phyloP scores from a whole-genome alignment of 2,113 vertebrate species.

The Petromus typicus region DNA sequence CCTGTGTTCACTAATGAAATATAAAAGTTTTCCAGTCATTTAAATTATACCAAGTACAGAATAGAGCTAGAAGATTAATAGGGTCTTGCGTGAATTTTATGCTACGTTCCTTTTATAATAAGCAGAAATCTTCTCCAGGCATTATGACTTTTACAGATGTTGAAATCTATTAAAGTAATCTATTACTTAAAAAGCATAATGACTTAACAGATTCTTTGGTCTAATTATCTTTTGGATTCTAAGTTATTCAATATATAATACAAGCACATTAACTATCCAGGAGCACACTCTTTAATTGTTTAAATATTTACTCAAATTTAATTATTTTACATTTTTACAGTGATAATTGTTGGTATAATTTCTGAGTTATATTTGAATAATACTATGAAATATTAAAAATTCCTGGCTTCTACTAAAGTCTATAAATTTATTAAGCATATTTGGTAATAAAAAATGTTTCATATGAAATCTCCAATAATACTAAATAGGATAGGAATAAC shows the following conservation, averaged over 20 bases:
- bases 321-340: conserved; percentile 61
- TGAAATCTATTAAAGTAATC: conserved; percentile 12
- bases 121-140: conserved; percentile 9
- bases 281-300: background rate
- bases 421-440: background rate
- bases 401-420: background rate
- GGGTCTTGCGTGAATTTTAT: background rate
- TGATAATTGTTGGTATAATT: background rate
- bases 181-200: conserved; percentile 64
- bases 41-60: conserved; percentile 57
- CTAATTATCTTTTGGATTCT: conserved; percentile 65
- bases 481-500: background rate
- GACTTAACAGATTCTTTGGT: conserved; percentile 63
- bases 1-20: background rate
- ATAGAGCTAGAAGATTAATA: background rate
- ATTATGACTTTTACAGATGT: conserved; percentile 43
- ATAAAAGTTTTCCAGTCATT: conserved; percentile 31
- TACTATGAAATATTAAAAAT: background rate
- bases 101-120: conserved; percentile 60
- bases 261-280: conserved; percentile 34
- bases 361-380: background rate
- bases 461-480: conserved; percentile 4
- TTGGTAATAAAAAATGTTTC: background rate
- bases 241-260: conserved; percentile 30
- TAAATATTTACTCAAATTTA: conserved; percentile 58